Base-by-base conservation (phyloP, 2,113 vertebrate species). In the Ciconia boyciana region DNA sequence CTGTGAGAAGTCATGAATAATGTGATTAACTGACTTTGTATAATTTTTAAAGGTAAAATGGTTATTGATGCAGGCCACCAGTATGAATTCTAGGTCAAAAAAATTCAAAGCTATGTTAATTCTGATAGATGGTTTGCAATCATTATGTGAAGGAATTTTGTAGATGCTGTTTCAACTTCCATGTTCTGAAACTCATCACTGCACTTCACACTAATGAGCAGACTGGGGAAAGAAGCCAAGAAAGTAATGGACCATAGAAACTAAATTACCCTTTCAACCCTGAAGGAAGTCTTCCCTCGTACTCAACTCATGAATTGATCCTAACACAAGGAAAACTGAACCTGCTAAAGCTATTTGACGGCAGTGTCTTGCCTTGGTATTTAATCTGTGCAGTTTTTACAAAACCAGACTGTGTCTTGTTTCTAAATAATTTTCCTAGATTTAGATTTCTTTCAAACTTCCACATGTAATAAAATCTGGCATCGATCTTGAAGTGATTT, bases 241-340 rank as follows among this genome's bases (percentile, higher is more conserved):
- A 92, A 97, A 92, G 95, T 96, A 96, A 96, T 96, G 94, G 95
- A 92, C 94, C 96, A 87, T 84, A 84, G 92, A 92, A 95, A 91
- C 86, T 94, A 81, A 96, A 97, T 96, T 95, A 95, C 94, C 92
- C 96, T 95, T 95, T 92, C 90, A 96, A 95, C 92, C 92, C 95
- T 58, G 39, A 96, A 96, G 92, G 90, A 95, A 93, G 72, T 90
- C 92, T 96, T 95, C 80, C 36, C 76, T 90, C 0, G 1, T 83
- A 41, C 71, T 93, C 89, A 66, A 29, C 74, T 90, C 92, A 19
- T n/a, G 80, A 78, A 82, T 31, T 94, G 94, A 80, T 95, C 89
- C 52, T 43, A 75, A 29, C 90, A 58, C 79, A 90, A 89, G 89
- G 80, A 34, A 93, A 93, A 78, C 79, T 81, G 85, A 94, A 62